Base-by-base conservation (phyloP, 2,888 invertebrate species). In the Arctia plantaginis region DNA sequence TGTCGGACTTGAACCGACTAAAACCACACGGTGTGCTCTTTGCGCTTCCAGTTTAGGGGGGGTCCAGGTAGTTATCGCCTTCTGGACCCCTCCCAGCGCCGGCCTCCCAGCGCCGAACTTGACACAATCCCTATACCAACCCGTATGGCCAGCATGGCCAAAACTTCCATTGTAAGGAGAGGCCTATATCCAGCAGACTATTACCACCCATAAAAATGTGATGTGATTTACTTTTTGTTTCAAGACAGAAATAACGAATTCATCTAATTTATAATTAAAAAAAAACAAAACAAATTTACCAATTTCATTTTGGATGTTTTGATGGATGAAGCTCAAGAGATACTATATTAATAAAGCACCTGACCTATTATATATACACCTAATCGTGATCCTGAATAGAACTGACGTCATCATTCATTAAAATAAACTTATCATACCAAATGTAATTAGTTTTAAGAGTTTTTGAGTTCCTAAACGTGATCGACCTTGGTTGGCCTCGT, bases 401-500 rank as follows among this genome's bases (percentile, higher is more conserved):
- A 20, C 39, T 71, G 71, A 71, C 62, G 71, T 70, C 71, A 64
- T 71, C 7, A 33, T 41, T 64, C 33, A 71, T 47, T 71, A 71
- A 27, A 47, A 35, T 47, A 65, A 44, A 71, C 47, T 71, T 62
- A 44, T 65, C 64, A 47, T 71, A 44, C 62, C 33, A 71, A 64
- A 65, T 59, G 70, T 62, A 70, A 70, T 70, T 70, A 70, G 62
- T 55, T 70, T 62, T 27, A 70, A 59, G 27, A 62, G 62, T 62
- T 70, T 62, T 70, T 70, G 59, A 70, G 62, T 62, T 69, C 47
- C 23, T 44, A 64, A 71, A 71, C 71, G 64, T 71, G 71, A 71
- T 65, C 33, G 64, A 64, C 71, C 71, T 71, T 69, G 47, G 18
- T 47, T 10, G 44, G 67, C 27, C 3, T 27, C 70, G 64, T 47